Evolutionary conservation across 1,140 invertebrate species (phyloP), one percentile per base, ranked within the genome.

Genomic region (Pogonomyrmex californicus): DNA sequence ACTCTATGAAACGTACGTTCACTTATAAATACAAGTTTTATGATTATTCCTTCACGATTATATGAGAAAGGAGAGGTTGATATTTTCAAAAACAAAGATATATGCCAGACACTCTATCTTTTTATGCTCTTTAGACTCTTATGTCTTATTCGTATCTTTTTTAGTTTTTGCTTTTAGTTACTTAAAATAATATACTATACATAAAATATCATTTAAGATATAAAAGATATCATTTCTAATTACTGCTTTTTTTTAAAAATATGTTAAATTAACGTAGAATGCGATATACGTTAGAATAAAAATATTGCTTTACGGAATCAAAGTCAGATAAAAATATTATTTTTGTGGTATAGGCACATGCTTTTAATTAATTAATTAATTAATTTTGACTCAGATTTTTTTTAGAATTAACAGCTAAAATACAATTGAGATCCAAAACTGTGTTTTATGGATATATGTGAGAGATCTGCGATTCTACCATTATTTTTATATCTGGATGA

Each of bases 11-110:
- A 30, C 0, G 79, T 17, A 73, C 17, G 23, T 54, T 60, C 54
- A 30, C 38, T 73, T 71, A n/a, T 56, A 58, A 44, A 71, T 41
- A n/a, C 30, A 36, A 71, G 41, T 44, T 10, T 60, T 60, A 30
- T 36, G 23, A 58, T 70, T 23, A 68, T 73, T 71, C n/a, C 30
- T 56, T 56, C 14, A 14, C 30, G 12, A 38, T 0, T 47, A 36
- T 30, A 36, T 12, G 36, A 23, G 12, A 58, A 41, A 79, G 14
- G 47, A 41, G 33, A 44, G 30, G 4, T 73, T 12, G 3, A 60
- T 44, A 81, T 66, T 66, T 47, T 44, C 4, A 68, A 68, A 44
- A 68, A 4, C 38, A n/a, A 66, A 79, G 9, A 49, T n/a, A 44
- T 0, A 23, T 6, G 5, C 2, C 12, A 41, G 6, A 41, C 14